Percentiles rank a stretch among this genome's conserved stretches.
These are phyloP conservation scores for Crocuta crocuta DNA, from an alignment of 2,113 vertebrate species.

Conservation along the genomic window DNA sequence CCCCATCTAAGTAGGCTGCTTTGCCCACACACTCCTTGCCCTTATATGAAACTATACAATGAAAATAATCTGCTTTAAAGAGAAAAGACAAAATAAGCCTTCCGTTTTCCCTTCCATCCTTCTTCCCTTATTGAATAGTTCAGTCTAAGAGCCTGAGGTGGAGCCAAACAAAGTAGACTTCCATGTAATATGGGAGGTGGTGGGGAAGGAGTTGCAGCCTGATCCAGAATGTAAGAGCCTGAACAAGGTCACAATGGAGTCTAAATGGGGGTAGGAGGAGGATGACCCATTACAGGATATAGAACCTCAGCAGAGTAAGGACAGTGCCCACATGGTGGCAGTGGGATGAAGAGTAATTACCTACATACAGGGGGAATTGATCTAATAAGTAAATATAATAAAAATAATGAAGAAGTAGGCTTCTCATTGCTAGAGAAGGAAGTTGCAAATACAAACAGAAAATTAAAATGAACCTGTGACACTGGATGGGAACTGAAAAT, in stretches of 20 bases:
- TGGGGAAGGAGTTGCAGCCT: not conserved
- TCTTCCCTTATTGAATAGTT: not conserved
- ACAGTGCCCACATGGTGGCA: not conserved
- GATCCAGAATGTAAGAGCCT: not conserved
- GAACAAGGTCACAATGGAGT: not conserved
- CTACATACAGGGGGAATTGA: not conserved
- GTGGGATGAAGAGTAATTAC: not conserved
- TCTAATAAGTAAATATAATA: not conserved
- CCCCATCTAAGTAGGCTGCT: not conserved
- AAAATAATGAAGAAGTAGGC: not conserved
- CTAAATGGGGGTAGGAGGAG: not conserved
- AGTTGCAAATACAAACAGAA: not conserved
- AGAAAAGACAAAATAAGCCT: not conserved
- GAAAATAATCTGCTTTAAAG: not conserved
- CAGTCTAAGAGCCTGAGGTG: not conserved
- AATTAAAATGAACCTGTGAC: not conserved
- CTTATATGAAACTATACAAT: not conserved
- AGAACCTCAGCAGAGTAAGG: not conserved
- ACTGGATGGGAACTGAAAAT: not conserved
- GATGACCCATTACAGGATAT: not conserved
- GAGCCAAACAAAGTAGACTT: conserved; percentile 10
- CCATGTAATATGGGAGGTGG: not conserved
- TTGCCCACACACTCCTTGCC: not conserved
- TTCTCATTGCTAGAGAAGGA: not conserved
- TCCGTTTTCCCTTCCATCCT: not conserved